Evolutionary conservation across 2,888 invertebrate species (phyloP).

Genomic region (Eucera pruinosa): DNA sequence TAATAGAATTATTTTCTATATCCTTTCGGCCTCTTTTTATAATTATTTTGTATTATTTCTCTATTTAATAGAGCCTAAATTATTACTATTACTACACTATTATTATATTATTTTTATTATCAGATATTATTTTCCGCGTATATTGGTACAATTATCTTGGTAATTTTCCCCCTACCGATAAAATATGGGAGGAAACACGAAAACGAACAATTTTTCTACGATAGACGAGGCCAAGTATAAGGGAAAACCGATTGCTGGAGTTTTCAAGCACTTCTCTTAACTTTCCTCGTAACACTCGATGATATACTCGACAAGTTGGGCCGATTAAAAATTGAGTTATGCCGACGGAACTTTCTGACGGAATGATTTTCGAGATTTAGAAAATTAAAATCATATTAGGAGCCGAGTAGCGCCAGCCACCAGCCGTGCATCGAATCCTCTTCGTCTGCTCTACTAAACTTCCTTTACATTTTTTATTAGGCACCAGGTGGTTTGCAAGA

Average conservation of each 20-base stretch:
- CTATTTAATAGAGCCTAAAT: too few species aligned
- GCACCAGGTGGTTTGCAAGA: conserved; percentile 31
- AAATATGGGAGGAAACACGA: neutral
- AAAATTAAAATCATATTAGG: conserved; percentile 54
- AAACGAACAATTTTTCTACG: conserved; percentile 18
- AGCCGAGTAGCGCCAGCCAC: neutral
- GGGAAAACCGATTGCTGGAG: conserved; percentile 42
- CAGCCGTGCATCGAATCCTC: conserved; percentile 1
- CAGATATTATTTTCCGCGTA: neutral
- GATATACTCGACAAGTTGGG: conserved; percentile 13
- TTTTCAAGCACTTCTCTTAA: conserved; percentile 38
- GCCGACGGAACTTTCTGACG: conserved; percentile 20
- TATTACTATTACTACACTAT: too few species aligned
- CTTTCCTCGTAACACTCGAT: conserved; percentile 41
- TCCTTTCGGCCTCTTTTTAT: too few species aligned
- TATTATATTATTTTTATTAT: too few species aligned
- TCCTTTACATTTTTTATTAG: conserved; percentile 31
- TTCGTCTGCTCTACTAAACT: conserved; percentile 8
- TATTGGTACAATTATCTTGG: neutral
- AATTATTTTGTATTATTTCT: too few species aligned
- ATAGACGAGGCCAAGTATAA: neutral
- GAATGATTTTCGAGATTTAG: conserved; percentile 54
- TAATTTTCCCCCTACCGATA: too few species aligned
- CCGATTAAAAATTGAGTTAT: conserved; percentile 49
- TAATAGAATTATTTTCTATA: too few species aligned